Evolutionary conservation across 2,797 vertebrate species (phyloP), one percentile per base, ranked within the genome.

Genomic region (Smutsia gigantea): DNA sequence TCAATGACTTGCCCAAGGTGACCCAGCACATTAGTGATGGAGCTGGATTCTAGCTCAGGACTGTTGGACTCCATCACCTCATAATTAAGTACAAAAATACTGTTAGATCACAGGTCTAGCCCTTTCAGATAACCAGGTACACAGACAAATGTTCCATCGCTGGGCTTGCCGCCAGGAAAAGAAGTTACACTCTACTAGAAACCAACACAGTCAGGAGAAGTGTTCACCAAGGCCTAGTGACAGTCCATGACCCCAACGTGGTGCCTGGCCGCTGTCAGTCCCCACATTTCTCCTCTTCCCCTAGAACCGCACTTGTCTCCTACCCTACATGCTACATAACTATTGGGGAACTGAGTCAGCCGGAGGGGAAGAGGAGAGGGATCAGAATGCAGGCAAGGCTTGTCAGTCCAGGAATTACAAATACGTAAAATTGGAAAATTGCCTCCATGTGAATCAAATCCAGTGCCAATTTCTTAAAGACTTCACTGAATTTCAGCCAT

Each of bases 401-500:
- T 85, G 5, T 79, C 37, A 77, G 42, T n/a, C 12, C 11, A 51
- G n/a, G 46, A 97, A 59, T 87, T 19, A 34, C 1, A 84, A 42
- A 71, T 55, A 64, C 4, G 13, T 13, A 57, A 88, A 77, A 63
- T 81, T 18, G 63, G 34, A 86, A 84, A 97, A 72, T 19, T 37
- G 0, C 10, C 29, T 90, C 10, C 3, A 11, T 0, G 31, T 88
- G 19, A 84, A 68, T 46, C 49, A 92, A 79, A 87, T 42, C 4
- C 49, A 87, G 49, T 27, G 69, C 21, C 12, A 91, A 71, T 61
- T 77, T 88, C 51, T 81, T 92, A 34, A 87, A 94, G 42, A 75
- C 46, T 69, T 77, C 39, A 55, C 84, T 87, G 39, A 85, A 94
- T 86, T 69, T 66, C 57, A 95, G 46, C 39, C 42, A 61, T 57